These are phyloP conservation scores for Tubulanus polymorphus DNA, from an alignment of 2,888 invertebrate species.

Conservation along the genomic window DNA sequence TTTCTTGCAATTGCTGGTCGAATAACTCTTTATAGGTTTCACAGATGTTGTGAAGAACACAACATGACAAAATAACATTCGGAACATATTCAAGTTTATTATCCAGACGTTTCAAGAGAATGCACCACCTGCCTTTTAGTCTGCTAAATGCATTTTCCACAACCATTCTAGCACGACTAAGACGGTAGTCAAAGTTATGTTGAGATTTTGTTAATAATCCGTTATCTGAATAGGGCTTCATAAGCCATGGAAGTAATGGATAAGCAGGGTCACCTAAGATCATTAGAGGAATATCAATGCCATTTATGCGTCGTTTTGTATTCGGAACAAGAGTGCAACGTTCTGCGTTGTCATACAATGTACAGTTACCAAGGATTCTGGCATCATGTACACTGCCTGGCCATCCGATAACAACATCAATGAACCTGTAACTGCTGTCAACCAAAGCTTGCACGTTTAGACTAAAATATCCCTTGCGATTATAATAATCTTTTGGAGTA, in stretches of 20 bases:
- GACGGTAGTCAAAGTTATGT: conserved; percentile 9
- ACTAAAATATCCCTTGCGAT: conserved; percentile 13
- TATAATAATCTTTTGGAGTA: conserved; percentile 12
- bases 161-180: conserved; percentile 9
- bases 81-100: conserved; percentile 5
- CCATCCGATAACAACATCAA: conserved; percentile 8
- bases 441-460: conserved; percentile 10
- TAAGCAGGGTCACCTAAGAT: conserved; percentile 12
- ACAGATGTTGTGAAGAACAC: conserved; percentile 15
- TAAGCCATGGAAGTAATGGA: too few species aligned
- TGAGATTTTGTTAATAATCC: conserved; percentile 1
- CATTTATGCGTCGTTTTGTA: not conserved
- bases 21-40: conserved; percentile 11
- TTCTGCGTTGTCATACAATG: conserved; percentile 4
- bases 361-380: conserved; percentile 8
- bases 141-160: conserved; percentile 11
- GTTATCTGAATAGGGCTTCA: conserved; percentile 7
- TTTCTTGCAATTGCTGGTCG: too few species aligned
- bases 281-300: not conserved
- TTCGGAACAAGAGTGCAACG: not conserved
- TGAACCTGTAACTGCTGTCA: conserved; percentile 8
- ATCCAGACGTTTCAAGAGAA: conserved; percentile 7
- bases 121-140: conserved; percentile 10
- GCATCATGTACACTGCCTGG: conserved; percentile 15
- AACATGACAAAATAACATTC: conserved; percentile 5